Conservation (phyloP, 2,888 invertebrate genomes). For the Ichneumoninae sp. region DNA sequence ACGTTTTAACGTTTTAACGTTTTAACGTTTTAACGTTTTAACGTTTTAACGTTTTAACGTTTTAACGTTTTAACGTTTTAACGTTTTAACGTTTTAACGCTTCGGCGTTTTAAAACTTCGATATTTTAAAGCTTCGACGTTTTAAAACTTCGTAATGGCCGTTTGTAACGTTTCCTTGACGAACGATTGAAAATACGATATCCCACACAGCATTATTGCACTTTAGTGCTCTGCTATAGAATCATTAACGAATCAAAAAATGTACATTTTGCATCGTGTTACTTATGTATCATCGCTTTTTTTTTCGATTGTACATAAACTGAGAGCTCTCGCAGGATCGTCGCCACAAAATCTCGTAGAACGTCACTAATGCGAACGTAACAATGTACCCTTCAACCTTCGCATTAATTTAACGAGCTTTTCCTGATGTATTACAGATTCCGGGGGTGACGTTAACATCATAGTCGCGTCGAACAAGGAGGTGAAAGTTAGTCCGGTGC, state of each 20-base stretch:
- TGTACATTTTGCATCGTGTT: background rate
- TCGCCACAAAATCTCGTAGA: slow-evolving; percentile 13
- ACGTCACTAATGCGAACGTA: slow-evolving; percentile 17
- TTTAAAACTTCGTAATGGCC: no score
- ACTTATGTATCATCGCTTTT: background rate
- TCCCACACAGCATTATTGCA: background rate
- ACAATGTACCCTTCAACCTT: slow-evolving; percentile 49
- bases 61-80: no score
- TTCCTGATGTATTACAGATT: slow-evolving; percentile 86
- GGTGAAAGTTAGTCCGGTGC: slow-evolving; percentile 89
- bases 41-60: no score
- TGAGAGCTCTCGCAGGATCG: background rate
- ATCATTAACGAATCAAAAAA: background rate
- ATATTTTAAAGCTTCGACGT: no score
- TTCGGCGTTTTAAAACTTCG: no score
- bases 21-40: no score
- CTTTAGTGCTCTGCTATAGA: background rate
- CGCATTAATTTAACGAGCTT: slow-evolving; percentile 39
- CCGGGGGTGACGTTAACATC: slow-evolving; percentile 91
- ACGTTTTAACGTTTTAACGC: no score
- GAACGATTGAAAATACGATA: background rate
- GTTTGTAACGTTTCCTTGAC: background rate
- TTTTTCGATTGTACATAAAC: background rate
- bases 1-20: no score
- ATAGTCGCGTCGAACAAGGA: slow-evolving; percentile 92